These are phyloP conservation scores for Sisyra terminalis DNA, from an alignment of 2,888 invertebrate species.

Conservation along the genomic window DNA sequence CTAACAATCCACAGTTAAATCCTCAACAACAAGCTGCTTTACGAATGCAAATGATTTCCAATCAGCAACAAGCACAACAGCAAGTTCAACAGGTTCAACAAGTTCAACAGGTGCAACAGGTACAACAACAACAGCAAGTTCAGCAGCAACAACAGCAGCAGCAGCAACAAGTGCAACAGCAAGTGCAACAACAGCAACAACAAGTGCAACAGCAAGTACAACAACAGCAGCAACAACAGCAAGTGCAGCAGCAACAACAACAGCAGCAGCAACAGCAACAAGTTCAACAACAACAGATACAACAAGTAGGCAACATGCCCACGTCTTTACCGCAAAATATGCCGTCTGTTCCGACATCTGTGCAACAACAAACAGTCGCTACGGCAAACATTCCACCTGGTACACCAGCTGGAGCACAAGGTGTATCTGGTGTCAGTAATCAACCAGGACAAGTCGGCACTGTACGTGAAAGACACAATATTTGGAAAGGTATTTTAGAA, in stretches of 20 bases:
- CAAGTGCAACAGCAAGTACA: constrained; percentile 16
- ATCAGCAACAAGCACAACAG: constrained; percentile 18
- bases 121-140: constrained; percentile 15
- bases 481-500: constrained; percentile 59
- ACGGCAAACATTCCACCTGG: constrained; percentile 15
- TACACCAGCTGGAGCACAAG: constrained; percentile 9
- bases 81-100: constrained; percentile 14
- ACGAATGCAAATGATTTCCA: constrained; percentile 2
- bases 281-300: constrained; percentile 9
- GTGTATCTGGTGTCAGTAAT: constrained; percentile 1
- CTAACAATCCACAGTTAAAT: constrained; percentile 19
- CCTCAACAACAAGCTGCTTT: constrained; percentile 18
- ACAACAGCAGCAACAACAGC: constrained; percentile 12
- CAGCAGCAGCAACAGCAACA: constrained; percentile 11
- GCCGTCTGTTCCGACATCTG: background rate
- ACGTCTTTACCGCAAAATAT: too few species aligned
- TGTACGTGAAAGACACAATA: constrained; percentile 36
- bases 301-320: background rate
- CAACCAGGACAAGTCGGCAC: constrained; percentile 23
- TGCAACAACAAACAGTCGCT: background rate
- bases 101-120: constrained; percentile 14
- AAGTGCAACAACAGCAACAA: constrained; percentile 13
- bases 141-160: constrained; percentile 16
- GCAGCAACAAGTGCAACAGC: constrained; percentile 13
- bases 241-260: constrained; percentile 14